Conservation (phyloP, 2,113 vertebrate species). For the Tachuris rubrigastra region DNA sequence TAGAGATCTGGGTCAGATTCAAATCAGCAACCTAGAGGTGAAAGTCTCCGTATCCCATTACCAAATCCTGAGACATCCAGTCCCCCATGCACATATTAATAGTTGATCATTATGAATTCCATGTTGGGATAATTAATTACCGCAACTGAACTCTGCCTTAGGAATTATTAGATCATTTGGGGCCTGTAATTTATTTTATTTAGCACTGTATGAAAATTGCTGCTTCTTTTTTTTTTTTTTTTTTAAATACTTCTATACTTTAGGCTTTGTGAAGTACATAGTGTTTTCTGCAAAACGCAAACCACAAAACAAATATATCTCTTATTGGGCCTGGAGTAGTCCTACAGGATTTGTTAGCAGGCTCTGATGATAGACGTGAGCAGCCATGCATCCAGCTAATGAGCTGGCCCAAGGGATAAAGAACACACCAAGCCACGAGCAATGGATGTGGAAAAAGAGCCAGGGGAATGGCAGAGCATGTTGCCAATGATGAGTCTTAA, state of each 20-base stretch:
- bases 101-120: slow-evolving; percentile 61
- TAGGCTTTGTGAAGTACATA: slow-evolving; percentile 29
- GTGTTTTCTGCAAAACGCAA: slow-evolving; percentile 55
- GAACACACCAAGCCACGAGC: slow-evolving; percentile 46
- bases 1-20: slow-evolving; percentile 69
- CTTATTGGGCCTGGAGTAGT: slow-evolving; percentile 34
- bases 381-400: slow-evolving; percentile 63
- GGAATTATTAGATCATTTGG: slow-evolving; percentile 60
- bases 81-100: slow-evolving; percentile 67
- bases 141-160: slow-evolving; percentile 49
- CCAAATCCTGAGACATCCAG: slow-evolving; percentile 66
- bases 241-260: background rate
- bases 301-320: slow-evolving; percentile 62
- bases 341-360: slow-evolving; percentile 52
- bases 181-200: slow-evolving; percentile 61
- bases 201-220: slow-evolving; percentile 58
- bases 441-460: slow-evolving; percentile 36
- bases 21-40: slow-evolving; percentile 69
- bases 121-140: slow-evolving; percentile 62
- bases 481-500: slow-evolving; percentile 56
- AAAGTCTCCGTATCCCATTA: slow-evolving; percentile 65
- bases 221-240: background rate
- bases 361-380: slow-evolving; percentile 41
- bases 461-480: slow-evolving; percentile 1
- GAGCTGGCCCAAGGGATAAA: slow-evolving; percentile 60